phyloP scores from a whole-genome alignment of 2,113 vertebrate genomes.

The Callithrix jacchus region DNA sequence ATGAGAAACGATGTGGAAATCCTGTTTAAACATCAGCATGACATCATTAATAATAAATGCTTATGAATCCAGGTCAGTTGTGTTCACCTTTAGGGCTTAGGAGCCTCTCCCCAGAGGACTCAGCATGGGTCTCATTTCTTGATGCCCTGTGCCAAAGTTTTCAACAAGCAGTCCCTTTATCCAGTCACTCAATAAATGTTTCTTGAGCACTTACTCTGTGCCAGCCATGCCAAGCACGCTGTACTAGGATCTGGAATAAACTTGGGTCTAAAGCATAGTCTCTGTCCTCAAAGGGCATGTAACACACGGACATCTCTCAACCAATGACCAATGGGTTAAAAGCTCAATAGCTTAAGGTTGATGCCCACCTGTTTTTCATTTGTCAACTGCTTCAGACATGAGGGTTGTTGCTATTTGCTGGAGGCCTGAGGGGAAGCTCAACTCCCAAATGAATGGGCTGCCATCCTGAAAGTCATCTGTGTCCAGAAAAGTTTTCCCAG shows the following conservation, averaged over 20 bases:
- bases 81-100: background rate
- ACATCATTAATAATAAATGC: background rate
- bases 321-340: background rate
- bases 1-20: conserved; percentile 39
- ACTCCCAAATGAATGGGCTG: background rate
- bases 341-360: background rate
- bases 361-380: background rate
- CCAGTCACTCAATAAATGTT: background rate
- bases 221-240: background rate
- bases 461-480: background rate
- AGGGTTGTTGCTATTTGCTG: background rate
- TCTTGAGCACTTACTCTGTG: background rate
- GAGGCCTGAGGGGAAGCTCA: background rate
- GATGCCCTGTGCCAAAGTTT: background rate
- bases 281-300: background rate
- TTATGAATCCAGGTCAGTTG: conserved; percentile 28
- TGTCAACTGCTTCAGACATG: background rate
- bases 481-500: background rate
- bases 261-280: background rate
- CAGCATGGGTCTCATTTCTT: background rate
- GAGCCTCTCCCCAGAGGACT: background rate
- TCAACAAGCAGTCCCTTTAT: background rate
- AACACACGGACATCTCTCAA: background rate
- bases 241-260: background rate
- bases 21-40: background rate